These are phyloP conservation scores for Tholera decimalis DNA, from an alignment of 2,888 invertebrate species.

Conservation along the genomic window DNA sequence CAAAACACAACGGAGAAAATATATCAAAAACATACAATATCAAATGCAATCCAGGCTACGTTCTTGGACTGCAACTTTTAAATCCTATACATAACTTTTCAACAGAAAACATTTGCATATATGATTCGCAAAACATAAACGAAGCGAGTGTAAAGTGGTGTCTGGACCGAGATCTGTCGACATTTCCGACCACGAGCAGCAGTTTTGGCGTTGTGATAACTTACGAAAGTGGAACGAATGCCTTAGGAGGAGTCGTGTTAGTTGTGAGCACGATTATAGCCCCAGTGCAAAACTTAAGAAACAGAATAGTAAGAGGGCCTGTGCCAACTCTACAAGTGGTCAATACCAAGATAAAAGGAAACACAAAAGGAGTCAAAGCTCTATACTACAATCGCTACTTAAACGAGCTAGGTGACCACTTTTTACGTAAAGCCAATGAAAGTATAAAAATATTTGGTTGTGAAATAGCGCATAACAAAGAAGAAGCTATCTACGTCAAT, in stretches of 20 bases:
- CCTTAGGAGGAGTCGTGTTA: conserved; percentile 96
- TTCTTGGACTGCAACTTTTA: conserved; percentile 96
- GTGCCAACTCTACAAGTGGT: conserved; percentile 94
- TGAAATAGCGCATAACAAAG: conserved; percentile 95
- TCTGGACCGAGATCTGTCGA: conserved; percentile 95
- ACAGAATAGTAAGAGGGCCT: conserved; percentile 95
- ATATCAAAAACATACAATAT: conserved; percentile 92
- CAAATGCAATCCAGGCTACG: conserved; percentile 95
- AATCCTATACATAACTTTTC: conserved; percentile 98
- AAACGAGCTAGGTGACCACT: conserved; percentile 96
- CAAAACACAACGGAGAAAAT: conserved; percentile 92
- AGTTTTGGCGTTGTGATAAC: conserved; percentile 95
- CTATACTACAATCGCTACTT: conserved; percentile 97
- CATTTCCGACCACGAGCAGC: conserved; percentile 97
- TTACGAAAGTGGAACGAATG: conserved; percentile 95
- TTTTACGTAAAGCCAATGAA: conserved; percentile 97
- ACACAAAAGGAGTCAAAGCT: conserved; percentile 95
- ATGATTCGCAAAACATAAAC: conserved; percentile 94
- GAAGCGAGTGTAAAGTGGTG: conserved; percentile 94
- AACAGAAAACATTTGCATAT: conserved; percentile 95
- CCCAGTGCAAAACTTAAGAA: conserved; percentile 94
- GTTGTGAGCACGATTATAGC: conserved; percentile 94
- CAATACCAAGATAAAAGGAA: conserved; percentile 95
- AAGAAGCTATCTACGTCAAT: conserved; percentile 95
- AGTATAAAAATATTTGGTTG: conserved; percentile 95